These are phyloP conservation scores for Ostrea edulis DNA, from an alignment of 1,140 invertebrate genomes.

Conservation along the genomic window DNA sequence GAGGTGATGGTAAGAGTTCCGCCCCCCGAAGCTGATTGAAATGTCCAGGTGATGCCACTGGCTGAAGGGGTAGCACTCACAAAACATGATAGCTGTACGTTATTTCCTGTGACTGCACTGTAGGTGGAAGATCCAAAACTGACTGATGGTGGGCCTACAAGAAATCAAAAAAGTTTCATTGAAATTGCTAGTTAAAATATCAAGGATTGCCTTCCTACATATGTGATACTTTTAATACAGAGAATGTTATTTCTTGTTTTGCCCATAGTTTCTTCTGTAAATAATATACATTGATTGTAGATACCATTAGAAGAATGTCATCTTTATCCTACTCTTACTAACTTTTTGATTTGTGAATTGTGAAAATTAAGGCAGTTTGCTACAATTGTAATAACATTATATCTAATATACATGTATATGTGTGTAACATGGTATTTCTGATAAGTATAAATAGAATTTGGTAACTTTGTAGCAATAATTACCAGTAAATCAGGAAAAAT, in stretches of 20 bases:
- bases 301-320: too few species aligned
- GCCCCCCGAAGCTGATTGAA: slow-evolving; percentile 20
- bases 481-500: background rate
- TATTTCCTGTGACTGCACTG: slow-evolving; percentile 34
- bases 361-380: too few species aligned
- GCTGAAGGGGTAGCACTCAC: slow-evolving; percentile 37
- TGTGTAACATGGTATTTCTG: background rate
- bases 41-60: background rate
- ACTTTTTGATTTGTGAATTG: too few species aligned
- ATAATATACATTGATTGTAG: too few species aligned
- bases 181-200: too few species aligned
- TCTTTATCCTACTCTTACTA: too few species aligned
- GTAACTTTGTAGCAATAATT: too few species aligned
- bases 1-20: background rate
- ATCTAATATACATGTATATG: background rate
- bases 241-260: too few species aligned
- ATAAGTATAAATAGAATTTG: background rate
- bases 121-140: slow-evolving; percentile 45
- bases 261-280: too few species aligned
- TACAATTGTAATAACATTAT: background rate
- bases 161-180: background rate
- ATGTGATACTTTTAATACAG: too few species aligned
- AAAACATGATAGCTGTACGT: slow-evolving; percentile 41
- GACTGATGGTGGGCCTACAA: slow-evolving; percentile 45
- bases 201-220: too few species aligned